A percentile compares a stretch with the other conserved stretches of the same genome.
Conservation (phyloP, 1,140 invertebrate species). For the Aphis gossypii region DNA sequence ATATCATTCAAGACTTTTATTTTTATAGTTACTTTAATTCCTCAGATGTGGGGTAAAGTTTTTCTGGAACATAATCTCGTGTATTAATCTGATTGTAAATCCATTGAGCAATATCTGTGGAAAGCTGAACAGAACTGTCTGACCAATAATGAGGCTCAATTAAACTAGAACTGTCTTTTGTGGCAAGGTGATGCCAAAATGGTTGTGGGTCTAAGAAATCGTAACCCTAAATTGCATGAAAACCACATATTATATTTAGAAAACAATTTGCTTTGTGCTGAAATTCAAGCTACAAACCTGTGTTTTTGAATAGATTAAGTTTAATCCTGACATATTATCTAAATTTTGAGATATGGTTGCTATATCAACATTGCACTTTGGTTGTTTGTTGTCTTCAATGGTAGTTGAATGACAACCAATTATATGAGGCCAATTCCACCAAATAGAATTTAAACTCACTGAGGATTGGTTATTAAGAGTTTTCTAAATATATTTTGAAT, state of each 20-base stretch:
- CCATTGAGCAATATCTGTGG: constrained; percentile 34
- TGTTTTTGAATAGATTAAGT: constrained; percentile 31
- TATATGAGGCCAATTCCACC: constrained; percentile 43
- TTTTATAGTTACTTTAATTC: constrained; percentile 34
- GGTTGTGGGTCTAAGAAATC: constrained; percentile 41
- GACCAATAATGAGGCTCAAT: constrained; percentile 5
- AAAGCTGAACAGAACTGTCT: constrained; percentile 1
- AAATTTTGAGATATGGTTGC: not conserved
- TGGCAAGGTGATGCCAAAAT: constrained; percentile 41
- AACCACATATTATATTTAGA: not conserved
- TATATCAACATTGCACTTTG: not conserved
- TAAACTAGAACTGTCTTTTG: constrained; percentile 27
- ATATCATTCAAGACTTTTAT: not conserved
- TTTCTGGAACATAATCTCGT: not conserved
- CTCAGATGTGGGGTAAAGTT: not conserved
- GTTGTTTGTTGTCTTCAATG: not conserved
- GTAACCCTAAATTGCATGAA: not conserved
- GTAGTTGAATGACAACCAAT: not conserved
- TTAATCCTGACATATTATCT: constrained; percentile 7
- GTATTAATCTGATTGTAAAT: not conserved
- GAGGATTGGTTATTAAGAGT: not conserved
- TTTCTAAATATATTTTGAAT: constrained; percentile 2
- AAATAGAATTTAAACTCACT: constrained; percentile 26
- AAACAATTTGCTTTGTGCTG: not conserved
- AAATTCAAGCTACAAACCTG: constrained; percentile 12